Percentiles rank a stretch among this genome's conserved stretches.
These are phyloP conservation scores for Martes martes DNA, from an alignment of 2,113 vertebrate genomes.

Conservation along the genomic window DNA sequence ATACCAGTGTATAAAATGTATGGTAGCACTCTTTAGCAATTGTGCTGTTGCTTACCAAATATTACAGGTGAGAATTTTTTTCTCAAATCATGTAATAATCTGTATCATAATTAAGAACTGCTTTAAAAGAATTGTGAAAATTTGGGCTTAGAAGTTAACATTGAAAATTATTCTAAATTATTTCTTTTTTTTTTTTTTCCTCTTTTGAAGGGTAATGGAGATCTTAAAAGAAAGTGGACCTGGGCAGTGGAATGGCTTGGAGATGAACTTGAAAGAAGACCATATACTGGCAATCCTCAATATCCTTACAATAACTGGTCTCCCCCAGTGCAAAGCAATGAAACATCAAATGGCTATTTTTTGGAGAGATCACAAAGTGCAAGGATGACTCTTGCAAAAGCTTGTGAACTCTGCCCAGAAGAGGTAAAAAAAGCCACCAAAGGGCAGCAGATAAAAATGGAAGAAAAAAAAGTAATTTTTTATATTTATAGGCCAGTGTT, in stretches of 20 bases:
- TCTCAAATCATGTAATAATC: background rate
- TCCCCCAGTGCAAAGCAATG: slow-evolving; percentile 96
- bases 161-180: background rate
- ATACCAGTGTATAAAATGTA: slow-evolving; percentile 98
- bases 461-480: background rate
- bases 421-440: background rate
- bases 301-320: slow-evolving; percentile 98
- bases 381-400: background rate
- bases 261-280: slow-evolving; percentile 94
- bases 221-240: slow-evolving; percentile 97
- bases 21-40: slow-evolving; percentile 97
- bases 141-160: background rate
- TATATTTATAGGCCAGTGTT: background rate
- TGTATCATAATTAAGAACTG: background rate
- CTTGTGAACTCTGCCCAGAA: background rate
- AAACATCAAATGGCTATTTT: slow-evolving; percentile 97
- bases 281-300: slow-evolving; percentile 94
- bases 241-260: slow-evolving; percentile 99
- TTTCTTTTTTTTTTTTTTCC: background rate
- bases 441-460: background rate
- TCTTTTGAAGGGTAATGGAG: slow-evolving; percentile 92
- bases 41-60: slow-evolving; percentile 97
- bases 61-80: slow-evolving; percentile 87
- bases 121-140: background rate
- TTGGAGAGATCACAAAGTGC: slow-evolving; percentile 91